Percentiles rank a stretch among this genome's conserved stretches.
phyloP scores from a whole-genome alignment of 2,113 vertebrate genomes.

The Alces alces region DNA sequence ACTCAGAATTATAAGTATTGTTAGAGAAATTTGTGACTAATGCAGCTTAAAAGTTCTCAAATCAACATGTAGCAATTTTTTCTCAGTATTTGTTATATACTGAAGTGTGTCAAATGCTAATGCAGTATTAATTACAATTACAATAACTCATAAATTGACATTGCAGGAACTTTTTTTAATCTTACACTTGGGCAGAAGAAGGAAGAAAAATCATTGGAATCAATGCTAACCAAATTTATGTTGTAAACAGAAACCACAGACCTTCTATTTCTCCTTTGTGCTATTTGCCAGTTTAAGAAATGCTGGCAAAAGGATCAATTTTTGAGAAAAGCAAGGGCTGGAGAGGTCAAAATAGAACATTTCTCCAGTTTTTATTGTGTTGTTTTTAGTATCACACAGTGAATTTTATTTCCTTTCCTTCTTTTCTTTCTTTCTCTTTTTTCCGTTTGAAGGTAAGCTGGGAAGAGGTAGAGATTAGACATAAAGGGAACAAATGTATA shows the following conservation, averaged over 20 bases:
- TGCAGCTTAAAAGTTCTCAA: slow-evolving; percentile 53
- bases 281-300: neutral
- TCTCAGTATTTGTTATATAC: slow-evolving; percentile 49
- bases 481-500: neutral
- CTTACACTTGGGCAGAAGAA: neutral
- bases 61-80: slow-evolving; percentile 49
- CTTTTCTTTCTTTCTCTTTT: neutral
- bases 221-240: neutral
- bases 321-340: neutral
- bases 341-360: neutral
- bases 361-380: neutral
- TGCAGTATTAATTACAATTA: neutral
- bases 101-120: slow-evolving; percentile 55
- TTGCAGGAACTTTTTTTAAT: slow-evolving; percentile 32
- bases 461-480: neutral
- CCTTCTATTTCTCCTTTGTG: neutral
- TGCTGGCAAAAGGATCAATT: neutral
- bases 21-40: slow-evolving; percentile 52
- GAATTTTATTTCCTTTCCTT: neutral
- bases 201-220: neutral
- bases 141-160: slow-evolving; percentile 59
- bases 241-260: neutral
- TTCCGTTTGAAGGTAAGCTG: slow-evolving; percentile 2
- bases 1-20: slow-evolving; percentile 33
- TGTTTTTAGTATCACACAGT: neutral